Evolutionary conservation across 2,888 invertebrate genomes (phyloP).

Genomic region (Eristalis tenax): DNA sequence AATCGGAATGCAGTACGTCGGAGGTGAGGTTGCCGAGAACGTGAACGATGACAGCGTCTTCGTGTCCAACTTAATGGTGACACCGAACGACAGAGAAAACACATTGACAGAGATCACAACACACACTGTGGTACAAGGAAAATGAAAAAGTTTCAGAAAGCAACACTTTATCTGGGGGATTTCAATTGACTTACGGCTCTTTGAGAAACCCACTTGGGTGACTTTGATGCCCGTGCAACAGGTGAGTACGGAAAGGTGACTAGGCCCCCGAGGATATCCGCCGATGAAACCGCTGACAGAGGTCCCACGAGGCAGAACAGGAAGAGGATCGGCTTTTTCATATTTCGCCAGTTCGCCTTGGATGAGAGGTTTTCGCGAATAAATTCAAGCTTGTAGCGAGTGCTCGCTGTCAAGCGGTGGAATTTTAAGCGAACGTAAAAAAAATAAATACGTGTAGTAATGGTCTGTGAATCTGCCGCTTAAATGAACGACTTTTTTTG

Average conservation of each 20-base stretch:
- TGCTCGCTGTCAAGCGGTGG: not conserved
- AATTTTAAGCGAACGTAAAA: not conserved
- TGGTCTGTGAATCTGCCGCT: not conserved
- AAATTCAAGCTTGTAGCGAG: not conserved
- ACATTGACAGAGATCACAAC: not conserved
- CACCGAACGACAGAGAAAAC: not conserved
- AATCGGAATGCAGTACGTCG: constrained; percentile 74
- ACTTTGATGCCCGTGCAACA: constrained; percentile 28
- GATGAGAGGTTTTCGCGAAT: not conserved
- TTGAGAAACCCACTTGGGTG: not conserved
- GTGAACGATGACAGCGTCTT: constrained; percentile 60
- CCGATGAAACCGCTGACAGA: not conserved
- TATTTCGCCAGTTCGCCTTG: not conserved
- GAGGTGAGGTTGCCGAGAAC: constrained; percentile 72
- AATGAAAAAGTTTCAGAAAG: not conserved
- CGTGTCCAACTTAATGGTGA: constrained; percentile 70
- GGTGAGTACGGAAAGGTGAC: constrained; percentile 27
- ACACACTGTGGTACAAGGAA: constrained; percentile 9
- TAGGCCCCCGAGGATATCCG: not conserved
- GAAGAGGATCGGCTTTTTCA: not conserved
- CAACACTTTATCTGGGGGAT: not conserved
- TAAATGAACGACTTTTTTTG: not conserved
- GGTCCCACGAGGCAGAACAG: not conserved
- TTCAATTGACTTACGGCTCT: constrained; percentile 7
- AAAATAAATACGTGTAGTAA: not conserved